Conservation (phyloP, 2,888 invertebrate species). For the Rutpela maculata region DNA sequence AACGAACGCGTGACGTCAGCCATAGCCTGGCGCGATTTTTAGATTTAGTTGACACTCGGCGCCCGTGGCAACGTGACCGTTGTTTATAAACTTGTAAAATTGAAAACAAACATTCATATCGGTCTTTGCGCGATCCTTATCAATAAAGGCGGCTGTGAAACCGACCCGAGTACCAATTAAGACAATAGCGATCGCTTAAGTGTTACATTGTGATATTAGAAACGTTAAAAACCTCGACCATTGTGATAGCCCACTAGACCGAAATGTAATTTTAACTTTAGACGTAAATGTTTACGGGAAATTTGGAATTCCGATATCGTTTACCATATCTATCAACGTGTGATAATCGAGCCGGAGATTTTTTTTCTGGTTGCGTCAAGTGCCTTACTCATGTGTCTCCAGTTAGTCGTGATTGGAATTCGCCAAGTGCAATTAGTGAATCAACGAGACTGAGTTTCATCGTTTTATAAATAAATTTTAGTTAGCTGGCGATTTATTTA, state of each 20-base stretch:
- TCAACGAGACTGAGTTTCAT: not conserved
- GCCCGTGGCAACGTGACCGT: slow-evolving; percentile 15
- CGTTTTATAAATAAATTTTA: slow-evolving; percentile 12
- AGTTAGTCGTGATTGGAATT: not conserved
- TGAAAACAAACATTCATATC: slow-evolving; percentile 18
- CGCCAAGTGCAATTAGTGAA: not conserved
- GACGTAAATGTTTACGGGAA: slow-evolving; percentile 13
- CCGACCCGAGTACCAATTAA: not conserved
- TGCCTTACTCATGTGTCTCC: not conserved
- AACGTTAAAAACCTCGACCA: not conserved
- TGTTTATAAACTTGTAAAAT: slow-evolving; percentile 17
- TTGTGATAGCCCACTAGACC: not conserved
- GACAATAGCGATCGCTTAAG: not conserved
- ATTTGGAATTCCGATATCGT: slow-evolving; percentile 7
- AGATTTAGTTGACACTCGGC: slow-evolving; percentile 36
- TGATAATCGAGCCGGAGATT: not conserved
- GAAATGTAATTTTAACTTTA: not conserved
- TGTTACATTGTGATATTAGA: not conserved
- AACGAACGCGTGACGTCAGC: slow-evolving; percentile 26
- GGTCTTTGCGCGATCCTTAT: not conserved
- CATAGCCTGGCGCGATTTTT: slow-evolving; percentile 39
- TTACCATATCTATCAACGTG: slow-evolving; percentile 20
- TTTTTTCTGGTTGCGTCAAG: not conserved
- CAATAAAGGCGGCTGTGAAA: not conserved
- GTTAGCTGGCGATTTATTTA: not conserved